Evolutionary conservation across 2,888 invertebrate genomes (phyloP).

Genomic region (Coelogynopora nodosa): DNA sequence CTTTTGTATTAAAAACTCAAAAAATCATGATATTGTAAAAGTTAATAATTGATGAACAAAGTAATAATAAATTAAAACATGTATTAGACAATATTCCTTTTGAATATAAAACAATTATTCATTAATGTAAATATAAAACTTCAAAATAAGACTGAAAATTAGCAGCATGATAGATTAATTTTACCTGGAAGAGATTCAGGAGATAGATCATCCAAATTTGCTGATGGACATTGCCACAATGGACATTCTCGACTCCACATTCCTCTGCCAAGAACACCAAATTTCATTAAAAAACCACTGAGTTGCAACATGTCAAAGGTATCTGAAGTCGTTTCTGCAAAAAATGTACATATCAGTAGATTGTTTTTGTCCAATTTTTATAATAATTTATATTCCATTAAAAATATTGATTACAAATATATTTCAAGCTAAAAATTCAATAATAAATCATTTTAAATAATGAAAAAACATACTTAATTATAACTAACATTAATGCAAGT

Average conservation of each 20-base stretch:
- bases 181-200: conserved; percentile 29
- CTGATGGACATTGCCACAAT: not conserved
- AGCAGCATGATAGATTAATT: not conserved
- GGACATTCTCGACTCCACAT: conserved; percentile 38
- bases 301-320: conserved; percentile 20
- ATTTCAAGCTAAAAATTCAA: no score
- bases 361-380: no score
- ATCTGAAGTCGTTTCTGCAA: conserved; percentile 4
- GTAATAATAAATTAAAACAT: not conserved
- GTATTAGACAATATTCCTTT: not conserved
- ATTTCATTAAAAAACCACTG: conserved; percentile 33
- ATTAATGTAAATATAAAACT: not conserved
- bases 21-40: not conserved
- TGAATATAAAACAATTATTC: not conserved
- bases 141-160: not conserved
- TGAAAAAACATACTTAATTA: no score
- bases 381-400: no score
- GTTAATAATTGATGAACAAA: not conserved
- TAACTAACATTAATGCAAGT: no score
- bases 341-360: not conserved
- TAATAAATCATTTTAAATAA: no score
- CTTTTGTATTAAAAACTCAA: no score
- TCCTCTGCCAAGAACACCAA: conserved; percentile 32
- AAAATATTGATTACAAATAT: no score
- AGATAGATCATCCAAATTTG: not conserved